Evolutionary conservation across 2,888 invertebrate genomes (phyloP).

Genomic region (Hermodice carunculata): DNA sequence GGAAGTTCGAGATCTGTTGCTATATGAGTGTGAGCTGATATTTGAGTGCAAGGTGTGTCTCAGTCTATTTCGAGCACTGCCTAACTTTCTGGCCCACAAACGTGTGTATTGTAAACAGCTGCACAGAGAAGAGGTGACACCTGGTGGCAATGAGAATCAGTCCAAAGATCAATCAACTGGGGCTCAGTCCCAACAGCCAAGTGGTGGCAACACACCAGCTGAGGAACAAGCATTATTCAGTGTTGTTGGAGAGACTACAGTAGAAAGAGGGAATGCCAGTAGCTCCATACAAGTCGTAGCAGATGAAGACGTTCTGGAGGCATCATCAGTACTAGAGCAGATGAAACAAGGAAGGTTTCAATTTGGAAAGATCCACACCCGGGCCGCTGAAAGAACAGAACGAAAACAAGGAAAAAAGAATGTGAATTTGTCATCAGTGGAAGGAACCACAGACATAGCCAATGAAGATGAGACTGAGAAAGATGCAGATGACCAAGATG

Average conservation of each 20-base stretch:
- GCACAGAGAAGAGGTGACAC: neutral
- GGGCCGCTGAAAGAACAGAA: conserved; percentile 44
- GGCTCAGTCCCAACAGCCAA: too few species aligned
- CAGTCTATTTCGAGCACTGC: conserved; percentile 87
- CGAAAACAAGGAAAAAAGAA: neutral
- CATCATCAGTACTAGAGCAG: conserved; percentile 18
- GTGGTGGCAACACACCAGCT: too few species aligned
- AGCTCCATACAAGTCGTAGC: too few species aligned
- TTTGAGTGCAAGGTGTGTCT: conserved; percentile 91
- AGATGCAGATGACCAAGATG: neutral
- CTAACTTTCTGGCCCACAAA: conserved; percentile 92
- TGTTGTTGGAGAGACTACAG: too few species aligned
- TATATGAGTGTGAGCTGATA: conserved; percentile 88
- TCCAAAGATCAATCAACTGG: neutral
- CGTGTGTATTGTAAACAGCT: conserved; percentile 79
- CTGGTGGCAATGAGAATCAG: neutral
- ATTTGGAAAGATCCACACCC: conserved; percentile 52
- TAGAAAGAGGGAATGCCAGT: too few species aligned
- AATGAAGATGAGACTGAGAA: neutral
- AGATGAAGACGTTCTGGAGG: too few species aligned
- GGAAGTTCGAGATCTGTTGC: conserved; percentile 82
- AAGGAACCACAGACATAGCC: neutral
- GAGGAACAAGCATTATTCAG: too few species aligned
- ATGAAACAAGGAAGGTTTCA: conserved; percentile 45
- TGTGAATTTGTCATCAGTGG: neutral